Evolutionary conservation across 2,888 invertebrate species (phyloP), one percentile per base, ranked within the genome.

Genomic region (Stenodera caucasica): DNA sequence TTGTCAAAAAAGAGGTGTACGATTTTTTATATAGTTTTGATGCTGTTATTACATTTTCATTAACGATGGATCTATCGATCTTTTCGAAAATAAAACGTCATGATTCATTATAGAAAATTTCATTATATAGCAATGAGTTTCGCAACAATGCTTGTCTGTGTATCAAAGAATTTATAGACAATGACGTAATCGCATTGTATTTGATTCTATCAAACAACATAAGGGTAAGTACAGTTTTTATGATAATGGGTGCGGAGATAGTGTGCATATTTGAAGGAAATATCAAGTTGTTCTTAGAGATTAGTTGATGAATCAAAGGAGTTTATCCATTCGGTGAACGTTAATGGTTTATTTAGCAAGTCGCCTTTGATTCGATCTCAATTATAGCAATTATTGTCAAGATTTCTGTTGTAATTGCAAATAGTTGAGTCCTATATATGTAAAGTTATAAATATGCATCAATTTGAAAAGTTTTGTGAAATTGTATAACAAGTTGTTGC

Each of bases 401-500:
- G 45, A 21, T 21, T 45, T 45, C 45, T 21, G 45, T 18, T 11
- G 45, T 21, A 45, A 45, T 21, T 7, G 21, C 7, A 12, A 21
- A 45, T 45, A 37, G 4, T 37, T 14, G 9, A 15, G n/a, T n/a
- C n/a, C n/a, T 37, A 15, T 15, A 37, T 15, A 15, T 15, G 7
- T 18, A 40, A 18, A 45, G 11, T 4, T 12, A 45, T 18, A 45
- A 8, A 15, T 40, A 40, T 40, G 18, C 18, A 45, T 12, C 18
- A 40, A 8, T 45, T 45, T 9, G 12, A 21, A 45, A 45, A 6
- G 2, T 35, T 12, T 7, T 45, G 18, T 45, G 11, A 45, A 45
- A 45, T 45, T 45, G 45, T 45, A 45, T 45, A 45, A 45, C 45
- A 11, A 45, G 7, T 11, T 45, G 45, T 45, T 61, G 63, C 60